Percentiles rank a stretch among this genome's conserved stretches.
These are phyloP conservation scores for Arothron firmamentum DNA, from an alignment of 2,113 vertebrate species.

Conservation along the genomic window DNA sequence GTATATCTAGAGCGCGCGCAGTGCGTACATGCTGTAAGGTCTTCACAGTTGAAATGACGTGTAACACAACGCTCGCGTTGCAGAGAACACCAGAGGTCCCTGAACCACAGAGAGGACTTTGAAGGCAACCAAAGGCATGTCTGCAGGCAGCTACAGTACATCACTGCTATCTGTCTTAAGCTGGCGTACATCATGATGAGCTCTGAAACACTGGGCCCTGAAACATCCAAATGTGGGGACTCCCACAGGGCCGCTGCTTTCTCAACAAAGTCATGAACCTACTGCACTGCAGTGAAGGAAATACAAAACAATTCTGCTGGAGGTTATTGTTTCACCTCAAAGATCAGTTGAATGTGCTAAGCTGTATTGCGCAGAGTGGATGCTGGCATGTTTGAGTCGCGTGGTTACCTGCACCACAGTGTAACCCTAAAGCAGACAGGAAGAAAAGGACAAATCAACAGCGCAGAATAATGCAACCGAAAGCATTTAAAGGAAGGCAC, in stretches of 20 bases:
- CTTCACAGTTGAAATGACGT: conserved; percentile 38
- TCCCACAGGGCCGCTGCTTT: conserved; percentile 58
- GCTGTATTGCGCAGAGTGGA: conserved; percentile 22
- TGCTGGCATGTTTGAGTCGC: conserved; percentile 21
- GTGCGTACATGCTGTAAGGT: conserved; percentile 29
- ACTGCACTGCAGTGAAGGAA: conserved; percentile 60
- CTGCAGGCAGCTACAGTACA: conserved; percentile 66
- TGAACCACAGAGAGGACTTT: conserved; percentile 61
- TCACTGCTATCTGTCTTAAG: conserved; percentile 47
- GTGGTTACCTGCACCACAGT: too few relatives aligned
- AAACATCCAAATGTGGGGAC: conserved; percentile 55
- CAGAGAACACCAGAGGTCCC: conserved; percentile 62
- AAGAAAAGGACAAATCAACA: conserved; percentile 51
- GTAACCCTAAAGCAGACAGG: background rate
- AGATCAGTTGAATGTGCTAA: conserved; percentile 46
- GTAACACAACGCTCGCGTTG: conserved; percentile 38
- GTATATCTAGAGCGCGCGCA: conserved; percentile 4
- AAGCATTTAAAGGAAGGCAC: conserved; percentile 52
- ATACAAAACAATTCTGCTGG: conserved; percentile 52
- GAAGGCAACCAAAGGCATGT: conserved; percentile 62
- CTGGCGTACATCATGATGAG: conserved; percentile 59
- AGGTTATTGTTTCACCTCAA: conserved; percentile 46
- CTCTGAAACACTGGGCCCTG: conserved; percentile 58
- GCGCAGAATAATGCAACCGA: conserved; percentile 52
- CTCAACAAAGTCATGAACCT: conserved; percentile 59